phyloP scores from a whole-genome alignment of 1,140 invertebrate genomes.

The Trichonephila clavata region DNA sequence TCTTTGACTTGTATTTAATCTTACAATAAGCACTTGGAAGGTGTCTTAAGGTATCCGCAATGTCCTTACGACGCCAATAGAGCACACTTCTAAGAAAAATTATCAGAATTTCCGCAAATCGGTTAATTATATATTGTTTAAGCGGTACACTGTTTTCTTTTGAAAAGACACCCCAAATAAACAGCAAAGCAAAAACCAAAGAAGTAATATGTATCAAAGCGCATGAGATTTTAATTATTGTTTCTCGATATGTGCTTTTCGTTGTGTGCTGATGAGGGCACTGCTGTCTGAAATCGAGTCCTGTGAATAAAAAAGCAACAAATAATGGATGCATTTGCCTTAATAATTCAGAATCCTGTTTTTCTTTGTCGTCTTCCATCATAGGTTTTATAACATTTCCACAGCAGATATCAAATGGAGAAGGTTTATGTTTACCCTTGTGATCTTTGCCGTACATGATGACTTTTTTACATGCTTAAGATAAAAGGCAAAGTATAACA shows the following conservation, averaged over 20 bases:
- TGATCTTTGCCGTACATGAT: too few species aligned
- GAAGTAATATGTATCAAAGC: neutral
- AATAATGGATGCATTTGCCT: neutral
- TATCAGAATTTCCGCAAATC: neutral
- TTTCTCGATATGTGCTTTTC: neutral
- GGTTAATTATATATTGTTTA: neutral
- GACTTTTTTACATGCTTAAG: too few species aligned
- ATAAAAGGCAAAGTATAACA: too few species aligned
- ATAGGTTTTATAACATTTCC: too few species aligned
- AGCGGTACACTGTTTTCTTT: neutral
- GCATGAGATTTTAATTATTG: neutral
- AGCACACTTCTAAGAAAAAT: neutral
- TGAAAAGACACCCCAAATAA: neutral
- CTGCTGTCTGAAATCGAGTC: neutral
- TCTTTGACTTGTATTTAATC: neutral
- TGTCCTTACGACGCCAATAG: neutral
- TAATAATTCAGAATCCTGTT: neutral
- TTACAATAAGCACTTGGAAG: neutral
- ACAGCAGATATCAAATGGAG: too few species aligned
- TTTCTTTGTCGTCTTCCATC: neutral
- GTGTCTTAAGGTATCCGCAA: neutral
- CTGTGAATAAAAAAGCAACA: neutral
- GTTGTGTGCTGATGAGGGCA: neutral
- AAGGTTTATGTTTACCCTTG: too few species aligned
- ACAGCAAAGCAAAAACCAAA: neutral